Percentiles rank a stretch among this genome's conserved stretches.
Conservation (phyloP, 1,140 invertebrate genomes). For the Drosophila pseudoobscura region DNA sequence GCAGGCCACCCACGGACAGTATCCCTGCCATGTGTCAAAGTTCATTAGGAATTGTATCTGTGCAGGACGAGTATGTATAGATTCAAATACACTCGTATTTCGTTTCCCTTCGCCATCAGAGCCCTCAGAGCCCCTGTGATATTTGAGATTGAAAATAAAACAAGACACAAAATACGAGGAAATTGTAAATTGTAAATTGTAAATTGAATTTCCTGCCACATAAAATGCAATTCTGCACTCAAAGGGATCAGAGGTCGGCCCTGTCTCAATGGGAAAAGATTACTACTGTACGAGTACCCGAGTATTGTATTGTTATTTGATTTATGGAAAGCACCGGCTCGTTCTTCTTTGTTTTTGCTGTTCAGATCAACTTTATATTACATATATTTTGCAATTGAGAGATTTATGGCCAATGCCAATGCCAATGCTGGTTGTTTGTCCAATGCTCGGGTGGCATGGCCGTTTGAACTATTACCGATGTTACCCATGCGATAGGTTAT, state of each 20-base stretch:
- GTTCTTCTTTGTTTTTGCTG: constrained; percentile 17
- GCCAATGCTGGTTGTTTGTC: constrained; percentile 39
- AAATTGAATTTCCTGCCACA: constrained; percentile 63
- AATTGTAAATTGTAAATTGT: constrained; percentile 39
- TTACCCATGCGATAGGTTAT: constrained; percentile 16
- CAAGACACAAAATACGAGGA: constrained; percentile 1
- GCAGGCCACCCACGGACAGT: background rate
- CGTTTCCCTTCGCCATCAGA: constrained; percentile 3
- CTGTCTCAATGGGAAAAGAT: constrained; percentile 34
- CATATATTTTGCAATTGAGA: constrained; percentile 31
- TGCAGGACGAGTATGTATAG: constrained; percentile 4
- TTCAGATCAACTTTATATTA: constrained; percentile 3
- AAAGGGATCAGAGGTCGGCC: constrained; percentile 28
- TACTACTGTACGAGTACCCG: constrained; percentile 4
- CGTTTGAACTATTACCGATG: constrained; percentile 25
- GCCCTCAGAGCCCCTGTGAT: constrained; percentile 1
- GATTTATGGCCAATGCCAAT: constrained; percentile 40
- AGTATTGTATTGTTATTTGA: constrained; percentile 49
- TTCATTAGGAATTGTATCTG: constrained; percentile 70
- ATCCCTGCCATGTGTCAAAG: constrained; percentile 58
- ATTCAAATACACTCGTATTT: constrained; percentile 25
- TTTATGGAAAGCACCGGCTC: constrained; percentile 38
- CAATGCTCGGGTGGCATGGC: constrained; percentile 10
- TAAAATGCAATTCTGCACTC: constrained; percentile 50
- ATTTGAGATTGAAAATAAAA: constrained; percentile 35